These are phyloP conservation scores for Antheraea yamamai DNA, from an alignment of 2,888 invertebrate genomes.

Conservation along the genomic window DNA sequence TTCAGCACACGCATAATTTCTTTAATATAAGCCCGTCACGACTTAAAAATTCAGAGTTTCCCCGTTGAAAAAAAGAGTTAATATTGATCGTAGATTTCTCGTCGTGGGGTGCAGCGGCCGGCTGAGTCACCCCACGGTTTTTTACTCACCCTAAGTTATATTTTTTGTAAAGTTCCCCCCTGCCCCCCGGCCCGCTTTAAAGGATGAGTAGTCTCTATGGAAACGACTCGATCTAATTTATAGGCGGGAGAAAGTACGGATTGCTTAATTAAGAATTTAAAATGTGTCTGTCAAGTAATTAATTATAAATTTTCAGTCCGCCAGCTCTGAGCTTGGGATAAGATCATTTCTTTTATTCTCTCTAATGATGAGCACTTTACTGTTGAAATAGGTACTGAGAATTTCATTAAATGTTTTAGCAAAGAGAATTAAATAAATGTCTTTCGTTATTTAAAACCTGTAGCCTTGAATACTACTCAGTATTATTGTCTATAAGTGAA, in stretches of 20 bases:
- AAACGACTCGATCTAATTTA: constrained; percentile 83
- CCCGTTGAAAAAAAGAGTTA: constrained; percentile 82
- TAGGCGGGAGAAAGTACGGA: constrained; percentile 81
- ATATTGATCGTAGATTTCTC: constrained; percentile 83
- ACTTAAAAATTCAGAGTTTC: constrained; percentile 79
- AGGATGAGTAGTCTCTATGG: constrained; percentile 83
- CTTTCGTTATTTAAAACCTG: constrained; percentile 23
- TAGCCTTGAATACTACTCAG: neutral
- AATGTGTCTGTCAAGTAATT: constrained; percentile 79
- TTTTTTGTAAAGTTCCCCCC: constrained; percentile 78
- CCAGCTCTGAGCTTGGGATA: constrained; percentile 52
- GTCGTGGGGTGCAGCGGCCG: constrained; percentile 82
- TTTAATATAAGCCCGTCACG: constrained; percentile 42
- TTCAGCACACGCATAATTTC: constrained; percentile 49
- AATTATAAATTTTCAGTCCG: constrained; percentile 73
- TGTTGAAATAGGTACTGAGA: constrained; percentile 48
- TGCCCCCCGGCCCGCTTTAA: constrained; percentile 77
- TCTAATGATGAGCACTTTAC: constrained; percentile 47
- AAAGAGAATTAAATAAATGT: constrained; percentile 24
- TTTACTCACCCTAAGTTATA: constrained; percentile 83
- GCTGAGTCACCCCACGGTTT: constrained; percentile 83
- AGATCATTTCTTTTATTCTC: constrained; percentile 51
- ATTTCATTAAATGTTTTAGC: constrained; percentile 57
- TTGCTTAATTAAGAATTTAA: constrained; percentile 82
- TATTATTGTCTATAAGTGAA: neutral